Evolutionary conservation across 2,888 invertebrate genomes (phyloP).

Genomic region (Arctia plantaginis): DNA sequence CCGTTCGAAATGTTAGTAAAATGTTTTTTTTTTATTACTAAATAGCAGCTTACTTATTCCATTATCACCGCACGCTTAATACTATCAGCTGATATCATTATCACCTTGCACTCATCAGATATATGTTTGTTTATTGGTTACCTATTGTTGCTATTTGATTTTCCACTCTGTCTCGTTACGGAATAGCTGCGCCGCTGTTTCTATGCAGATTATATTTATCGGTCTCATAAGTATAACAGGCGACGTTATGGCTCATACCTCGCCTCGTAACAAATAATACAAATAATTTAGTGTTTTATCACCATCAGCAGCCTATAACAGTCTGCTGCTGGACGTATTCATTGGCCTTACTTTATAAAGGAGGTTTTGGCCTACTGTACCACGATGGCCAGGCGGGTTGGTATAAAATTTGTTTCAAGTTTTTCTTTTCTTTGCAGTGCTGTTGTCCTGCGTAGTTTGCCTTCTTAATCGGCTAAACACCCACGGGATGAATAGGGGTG

Average conservation of each 20-base stretch:
- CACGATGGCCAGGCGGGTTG: too few relatives aligned
- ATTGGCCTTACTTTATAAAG: too few relatives aligned
- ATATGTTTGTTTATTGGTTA: slow-evolving; percentile 8
- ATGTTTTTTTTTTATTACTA: slow-evolving; percentile 1
- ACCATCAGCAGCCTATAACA: too few relatives aligned
- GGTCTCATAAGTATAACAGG: neutral
- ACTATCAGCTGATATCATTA: slow-evolving; percentile 13
- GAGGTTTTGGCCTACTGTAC: too few relatives aligned
- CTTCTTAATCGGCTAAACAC: too few relatives aligned
- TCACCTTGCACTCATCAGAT: slow-evolving; percentile 14
- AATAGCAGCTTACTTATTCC: slow-evolving; percentile 5
- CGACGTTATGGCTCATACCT: neutral
- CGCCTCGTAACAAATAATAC: neutral
- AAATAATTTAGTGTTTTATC: too few relatives aligned
- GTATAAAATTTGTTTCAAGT: too few relatives aligned
- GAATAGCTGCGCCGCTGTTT: neutral
- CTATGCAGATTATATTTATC: slow-evolving; percentile 5
- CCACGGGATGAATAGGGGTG: too few relatives aligned
- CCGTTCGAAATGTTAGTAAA: neutral
- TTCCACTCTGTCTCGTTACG: neutral
- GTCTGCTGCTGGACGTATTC: too few relatives aligned
- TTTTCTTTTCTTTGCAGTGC: too few relatives aligned
- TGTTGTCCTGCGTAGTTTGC: too few relatives aligned
- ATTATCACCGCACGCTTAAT: slow-evolving; percentile 6
- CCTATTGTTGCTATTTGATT: slow-evolving; percentile 7